Evolutionary conservation across 2,888 invertebrate genomes (phyloP).

Genomic region (Dexiosoma caninum): DNA sequence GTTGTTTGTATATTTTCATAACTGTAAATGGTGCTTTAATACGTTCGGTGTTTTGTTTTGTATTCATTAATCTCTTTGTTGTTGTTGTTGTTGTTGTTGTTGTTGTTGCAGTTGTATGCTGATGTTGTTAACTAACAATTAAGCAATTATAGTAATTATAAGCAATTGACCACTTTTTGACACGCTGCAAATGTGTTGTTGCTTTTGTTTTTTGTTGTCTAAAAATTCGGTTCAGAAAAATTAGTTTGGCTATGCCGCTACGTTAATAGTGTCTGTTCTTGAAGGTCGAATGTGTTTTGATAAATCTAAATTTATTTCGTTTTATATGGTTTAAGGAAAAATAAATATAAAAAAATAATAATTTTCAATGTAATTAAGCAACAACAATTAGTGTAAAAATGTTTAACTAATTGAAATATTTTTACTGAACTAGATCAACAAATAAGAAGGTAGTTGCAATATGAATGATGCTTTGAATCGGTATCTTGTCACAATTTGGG

Average conservation of each 20-base stretch:
- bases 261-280: neutral
- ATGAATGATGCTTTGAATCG: too few species aligned
- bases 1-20: constrained; percentile 8
- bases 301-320: too few species aligned
- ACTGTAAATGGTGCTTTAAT: constrained; percentile 47
- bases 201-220: constrained; percentile 36
- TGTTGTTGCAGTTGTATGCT: constrained; percentile 33
- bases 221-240: neutral
- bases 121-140: constrained; percentile 64
- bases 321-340: too few species aligned
- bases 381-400: too few species aligned
- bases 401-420: too few species aligned
- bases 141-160: constrained; percentile 67
- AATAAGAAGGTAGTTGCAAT: too few species aligned
- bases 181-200: constrained; percentile 61
- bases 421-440: too few species aligned
- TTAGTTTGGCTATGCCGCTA: neutral
- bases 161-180: constrained; percentile 64
- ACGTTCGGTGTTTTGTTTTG: constrained; percentile 17
- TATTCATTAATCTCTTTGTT: constrained; percentile 43
- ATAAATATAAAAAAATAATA: too few species aligned
- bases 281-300: too few species aligned
- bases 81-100: neutral
- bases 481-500: too few species aligned
- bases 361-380: too few species aligned